Evolutionary conservation across 2,113 vertebrate genomes (phyloP).

Genomic region (Oostethus manadensis): DNA sequence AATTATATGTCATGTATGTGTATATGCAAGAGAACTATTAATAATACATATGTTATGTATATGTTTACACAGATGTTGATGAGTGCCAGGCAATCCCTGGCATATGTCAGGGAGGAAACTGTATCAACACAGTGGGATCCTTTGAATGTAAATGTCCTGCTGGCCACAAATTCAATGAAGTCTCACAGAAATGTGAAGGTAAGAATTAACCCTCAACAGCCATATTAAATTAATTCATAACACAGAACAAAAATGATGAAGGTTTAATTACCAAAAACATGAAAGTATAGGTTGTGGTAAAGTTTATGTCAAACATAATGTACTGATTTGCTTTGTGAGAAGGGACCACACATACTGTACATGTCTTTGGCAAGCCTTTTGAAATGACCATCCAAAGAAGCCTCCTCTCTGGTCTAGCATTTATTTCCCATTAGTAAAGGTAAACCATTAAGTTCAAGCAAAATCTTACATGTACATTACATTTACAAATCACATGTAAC

Average conservation of each 20-base stretch:
- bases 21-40: slow-evolving; percentile 17
- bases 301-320: slow-evolving; percentile 26
- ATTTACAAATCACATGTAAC: not conserved
- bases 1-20: not conserved
- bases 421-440: not conserved
- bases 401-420: slow-evolving; percentile 21
- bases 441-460: not conserved
- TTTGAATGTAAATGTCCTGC: slow-evolving; percentile 99
- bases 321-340: slow-evolving; percentile 44
- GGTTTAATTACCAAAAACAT: slow-evolving; percentile 29
- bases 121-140: slow-evolving; percentile 98
- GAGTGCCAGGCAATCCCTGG: slow-evolving; percentile 99
- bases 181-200: slow-evolving; percentile 98
- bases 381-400: slow-evolving; percentile 40
- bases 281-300: slow-evolving; percentile 41
- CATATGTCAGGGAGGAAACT: slow-evolving; percentile 97
- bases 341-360: slow-evolving; percentile 50
- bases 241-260: slow-evolving; percentile 3
- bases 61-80: slow-evolving; percentile 87
- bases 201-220: slow-evolving; percentile 54
- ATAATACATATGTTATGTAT: slow-evolving; percentile 52
- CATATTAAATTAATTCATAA: slow-evolving; percentile 1
- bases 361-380: slow-evolving; percentile 30
- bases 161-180: slow-evolving; percentile 96
- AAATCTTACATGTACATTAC: no score